These are phyloP conservation scores for Chelon auratus DNA, from an alignment of 2,797 vertebrate species.

Conservation along the genomic window DNA sequence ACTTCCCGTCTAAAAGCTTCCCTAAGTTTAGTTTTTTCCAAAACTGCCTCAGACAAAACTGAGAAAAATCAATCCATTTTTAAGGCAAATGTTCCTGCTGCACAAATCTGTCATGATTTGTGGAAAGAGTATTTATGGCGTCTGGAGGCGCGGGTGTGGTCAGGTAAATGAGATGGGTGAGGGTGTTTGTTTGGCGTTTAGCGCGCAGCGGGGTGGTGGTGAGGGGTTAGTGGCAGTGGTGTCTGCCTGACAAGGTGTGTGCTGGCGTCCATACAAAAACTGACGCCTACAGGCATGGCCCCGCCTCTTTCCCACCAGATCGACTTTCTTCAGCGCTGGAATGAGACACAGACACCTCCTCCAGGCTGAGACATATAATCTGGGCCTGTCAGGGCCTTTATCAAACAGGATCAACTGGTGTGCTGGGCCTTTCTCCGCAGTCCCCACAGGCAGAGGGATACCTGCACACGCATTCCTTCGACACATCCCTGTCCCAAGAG, in stretches of 20 bases:
- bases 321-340: constrained; percentile 81
- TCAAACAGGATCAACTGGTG: constrained; percentile 81
- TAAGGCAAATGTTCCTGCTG: neutral
- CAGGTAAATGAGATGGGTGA: constrained; percentile 71
- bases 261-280: constrained; percentile 71
- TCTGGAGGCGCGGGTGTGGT: constrained; percentile 74
- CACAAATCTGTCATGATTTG: constrained; percentile 10
- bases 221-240: constrained; percentile 33
- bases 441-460: constrained; percentile 78
- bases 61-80: neutral
- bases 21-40: neutral
- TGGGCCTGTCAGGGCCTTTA: constrained; percentile 81
- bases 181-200: constrained; percentile 66
- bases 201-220: constrained; percentile 23
- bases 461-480: constrained; percentile 78
- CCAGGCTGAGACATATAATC: constrained; percentile 81
- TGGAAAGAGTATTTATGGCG: constrained; percentile 56
- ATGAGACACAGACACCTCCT: constrained; percentile 79
- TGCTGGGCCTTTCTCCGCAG: constrained; percentile 73
- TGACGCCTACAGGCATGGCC: constrained; percentile 71
- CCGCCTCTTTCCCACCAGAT: constrained; percentile 82
- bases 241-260: constrained; percentile 64
- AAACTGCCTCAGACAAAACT: neutral
- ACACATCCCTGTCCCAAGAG: constrained; percentile 78
- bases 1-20: neutral